A percentile compares a stretch with the other conserved stretches of the same genome.
Evolutionary conservation across 2,888 invertebrate genomes (phyloP).

Genomic region (Tachina grossa): DNA sequence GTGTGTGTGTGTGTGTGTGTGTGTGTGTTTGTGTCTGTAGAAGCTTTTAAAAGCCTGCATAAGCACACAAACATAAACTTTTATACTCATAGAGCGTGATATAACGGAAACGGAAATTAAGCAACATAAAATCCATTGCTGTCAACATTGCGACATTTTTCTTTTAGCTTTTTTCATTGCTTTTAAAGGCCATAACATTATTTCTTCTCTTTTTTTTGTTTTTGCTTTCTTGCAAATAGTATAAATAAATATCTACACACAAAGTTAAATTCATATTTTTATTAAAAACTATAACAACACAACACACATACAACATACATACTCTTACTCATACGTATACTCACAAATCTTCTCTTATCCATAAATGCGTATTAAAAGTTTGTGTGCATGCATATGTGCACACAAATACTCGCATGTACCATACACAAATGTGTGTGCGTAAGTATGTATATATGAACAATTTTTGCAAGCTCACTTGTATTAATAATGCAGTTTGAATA

Average conservation of each 20-base stretch:
- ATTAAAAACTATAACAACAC: constrained; percentile 41
- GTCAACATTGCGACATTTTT: constrained; percentile 62
- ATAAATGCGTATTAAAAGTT: constrained; percentile 1
- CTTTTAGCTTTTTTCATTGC: constrained; percentile 33
- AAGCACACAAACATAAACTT: background rate
- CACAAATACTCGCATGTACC: too few species aligned
- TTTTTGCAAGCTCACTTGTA: constrained; percentile 13
- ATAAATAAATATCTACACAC: constrained; percentile 46
- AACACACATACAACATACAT: constrained; percentile 10
- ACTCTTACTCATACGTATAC: background rate
- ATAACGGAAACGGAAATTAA: constrained; percentile 66
- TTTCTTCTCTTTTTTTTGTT: background rate
- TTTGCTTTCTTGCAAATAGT: background rate
- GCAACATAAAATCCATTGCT: constrained; percentile 64
- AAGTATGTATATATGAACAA: background rate
- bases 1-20: background rate
- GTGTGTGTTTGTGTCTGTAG: too few species aligned
- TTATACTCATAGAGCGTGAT: background rate
- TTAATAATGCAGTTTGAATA: constrained; percentile 43
- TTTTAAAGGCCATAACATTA: constrained; percentile 33
- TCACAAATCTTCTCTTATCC: background rate
- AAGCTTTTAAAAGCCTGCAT: constrained; percentile 21
- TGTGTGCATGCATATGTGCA: background rate
- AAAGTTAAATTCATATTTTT: constrained; percentile 46
- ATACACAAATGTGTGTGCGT: background rate